phyloP scores from a whole-genome alignment of 2,888 invertebrate genomes.

The Caenorhabditis sp. region DNA sequence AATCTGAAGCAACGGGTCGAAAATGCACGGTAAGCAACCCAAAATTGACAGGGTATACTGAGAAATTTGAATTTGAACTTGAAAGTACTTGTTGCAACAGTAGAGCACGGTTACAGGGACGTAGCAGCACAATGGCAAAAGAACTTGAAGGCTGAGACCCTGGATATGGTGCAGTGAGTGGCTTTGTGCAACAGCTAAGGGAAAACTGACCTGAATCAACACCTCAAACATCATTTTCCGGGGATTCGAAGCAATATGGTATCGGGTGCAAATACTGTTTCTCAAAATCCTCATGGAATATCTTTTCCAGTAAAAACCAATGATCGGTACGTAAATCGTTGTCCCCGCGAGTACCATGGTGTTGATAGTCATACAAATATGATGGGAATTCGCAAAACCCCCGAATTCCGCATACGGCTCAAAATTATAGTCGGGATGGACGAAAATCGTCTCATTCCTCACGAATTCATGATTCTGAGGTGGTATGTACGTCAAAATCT shows the following conservation, averaged over 20 bases:
- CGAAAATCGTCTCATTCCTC: slow-evolving; percentile 15
- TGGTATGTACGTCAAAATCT: slow-evolving; percentile 25
- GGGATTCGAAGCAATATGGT: no score
- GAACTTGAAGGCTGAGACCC: slow-evolving; percentile 50
- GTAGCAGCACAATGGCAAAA: slow-evolving; percentile 38
- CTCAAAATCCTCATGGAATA: background rate
- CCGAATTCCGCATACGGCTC: slow-evolving; percentile 23
- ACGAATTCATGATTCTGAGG: slow-evolving; percentile 17
- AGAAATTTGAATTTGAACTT: slow-evolving; percentile 29
- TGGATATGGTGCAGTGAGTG: slow-evolving; percentile 1
- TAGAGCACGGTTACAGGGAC: slow-evolving; percentile 30
- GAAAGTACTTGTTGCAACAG: slow-evolving; percentile 33
- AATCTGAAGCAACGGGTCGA: slow-evolving; percentile 28
- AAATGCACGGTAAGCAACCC: slow-evolving; percentile 26
- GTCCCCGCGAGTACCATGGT: slow-evolving; percentile 7
- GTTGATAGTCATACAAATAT: slow-evolving; percentile 29
- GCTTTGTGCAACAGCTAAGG: no score
- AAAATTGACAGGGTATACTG: slow-evolving; percentile 31
- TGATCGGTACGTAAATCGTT: slow-evolving; percentile 30
- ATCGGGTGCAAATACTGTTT: no score
- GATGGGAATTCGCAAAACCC: slow-evolving; percentile 41
- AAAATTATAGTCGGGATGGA: slow-evolving; percentile 41
- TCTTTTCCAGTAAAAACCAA: slow-evolving; percentile 20
- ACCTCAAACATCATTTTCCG: background rate
- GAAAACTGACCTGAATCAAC: background rate